Evolutionary conservation across 2,797 vertebrate genomes (phyloP).

Genomic region (Acanthiza pusilla): DNA sequence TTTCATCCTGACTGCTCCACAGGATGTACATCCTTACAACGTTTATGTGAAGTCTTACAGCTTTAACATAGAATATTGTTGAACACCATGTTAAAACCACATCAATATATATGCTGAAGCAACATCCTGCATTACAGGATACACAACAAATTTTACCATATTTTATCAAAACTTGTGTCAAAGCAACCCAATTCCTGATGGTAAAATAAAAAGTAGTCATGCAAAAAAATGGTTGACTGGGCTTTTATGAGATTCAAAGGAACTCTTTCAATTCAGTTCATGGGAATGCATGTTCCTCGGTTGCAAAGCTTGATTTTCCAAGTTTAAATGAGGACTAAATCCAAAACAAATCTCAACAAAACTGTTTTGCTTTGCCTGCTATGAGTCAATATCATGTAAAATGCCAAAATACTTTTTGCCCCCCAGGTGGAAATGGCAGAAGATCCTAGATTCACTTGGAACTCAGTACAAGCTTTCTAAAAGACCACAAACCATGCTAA

Average conservation of each 20-base stretch:
- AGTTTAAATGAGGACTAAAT: not conserved
- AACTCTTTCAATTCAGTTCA: not conserved
- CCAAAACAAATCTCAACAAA: not conserved
- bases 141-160: not conserved
- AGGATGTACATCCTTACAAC: conserved; percentile 31
- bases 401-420: not conserved
- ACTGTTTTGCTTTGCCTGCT: not conserved
- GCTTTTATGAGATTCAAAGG: not conserved
- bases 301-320: not conserved
- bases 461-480: not conserved
- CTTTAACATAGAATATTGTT: not conserved
- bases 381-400: not conserved
- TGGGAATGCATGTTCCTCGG: not conserved
- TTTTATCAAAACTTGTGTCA: not conserved
- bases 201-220: not conserved
- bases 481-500: not conserved
- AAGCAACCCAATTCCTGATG: not conserved
- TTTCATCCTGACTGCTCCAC: conserved; percentile 56
- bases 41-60: conserved; percentile 32
- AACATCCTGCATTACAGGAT: not conserved
- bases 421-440: not conserved
- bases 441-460: not conserved
- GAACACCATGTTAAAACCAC: conserved; percentile 9
- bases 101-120: not conserved
- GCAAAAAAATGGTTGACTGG: not conserved